phyloP scores from a whole-genome alignment of 1,140 invertebrate genomes.

The Marisa cornuarietis region DNA sequence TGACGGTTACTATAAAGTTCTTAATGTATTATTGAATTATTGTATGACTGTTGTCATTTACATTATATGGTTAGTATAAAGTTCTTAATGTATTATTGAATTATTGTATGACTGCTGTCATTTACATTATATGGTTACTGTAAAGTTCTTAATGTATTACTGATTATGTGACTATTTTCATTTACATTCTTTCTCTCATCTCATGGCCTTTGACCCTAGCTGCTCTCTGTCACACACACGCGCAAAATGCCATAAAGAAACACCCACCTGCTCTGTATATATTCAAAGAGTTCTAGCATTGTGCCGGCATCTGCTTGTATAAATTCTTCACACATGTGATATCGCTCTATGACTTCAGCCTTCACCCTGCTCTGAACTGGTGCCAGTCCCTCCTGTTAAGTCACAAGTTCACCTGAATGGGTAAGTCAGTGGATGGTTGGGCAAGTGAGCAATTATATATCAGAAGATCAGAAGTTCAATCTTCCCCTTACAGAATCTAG shows the following conservation, averaged over 20 bases:
- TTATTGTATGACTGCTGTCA: no score
- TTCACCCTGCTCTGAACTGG: slow-evolving; percentile 32
- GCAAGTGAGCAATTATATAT: neutral
- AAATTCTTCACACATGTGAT: slow-evolving; percentile 41
- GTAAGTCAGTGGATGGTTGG: neutral
- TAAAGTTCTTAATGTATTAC: no score
- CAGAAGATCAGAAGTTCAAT: neutral
- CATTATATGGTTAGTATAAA: no score
- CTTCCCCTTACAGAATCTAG: neutral
- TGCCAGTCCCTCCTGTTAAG: slow-evolving; percentile 32
- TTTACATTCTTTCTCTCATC: neutral
- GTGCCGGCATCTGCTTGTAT: slow-evolving; percentile 39
- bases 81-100: no score
- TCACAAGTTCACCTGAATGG: slow-evolving; percentile 12
- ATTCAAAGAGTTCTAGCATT: slow-evolving; percentile 42
- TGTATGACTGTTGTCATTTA: no score
- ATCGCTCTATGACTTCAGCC: slow-evolving; percentile 43
- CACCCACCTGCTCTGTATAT: slow-evolving; percentile 47
- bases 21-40: no score
- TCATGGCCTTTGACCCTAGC: no score
- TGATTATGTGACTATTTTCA: no score
- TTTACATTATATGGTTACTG: no score
- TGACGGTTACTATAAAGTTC: no score
- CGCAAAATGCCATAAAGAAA: neutral
- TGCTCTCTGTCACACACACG: neutral